A percentile compares a stretch with the other conserved stretches of the same genome.
Evolutionary conservation across 2,113 vertebrate species (phyloP).

Genomic region (Regulus satrapa): DNA sequence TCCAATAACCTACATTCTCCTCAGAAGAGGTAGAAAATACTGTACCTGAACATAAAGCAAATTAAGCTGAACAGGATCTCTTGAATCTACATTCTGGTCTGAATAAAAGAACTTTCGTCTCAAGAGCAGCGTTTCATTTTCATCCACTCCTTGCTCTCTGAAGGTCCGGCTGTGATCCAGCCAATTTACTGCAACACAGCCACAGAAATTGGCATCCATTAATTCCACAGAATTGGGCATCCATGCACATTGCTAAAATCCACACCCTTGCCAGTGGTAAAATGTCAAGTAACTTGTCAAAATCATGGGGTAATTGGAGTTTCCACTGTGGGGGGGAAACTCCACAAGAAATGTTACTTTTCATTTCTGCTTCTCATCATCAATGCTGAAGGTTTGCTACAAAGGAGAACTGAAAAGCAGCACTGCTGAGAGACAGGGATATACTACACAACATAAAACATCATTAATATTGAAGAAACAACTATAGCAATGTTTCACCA

Average conservation of each 20-base stretch:
- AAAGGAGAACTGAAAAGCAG: background rate
- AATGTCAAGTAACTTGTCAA: background rate
- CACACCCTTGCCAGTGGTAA: background rate
- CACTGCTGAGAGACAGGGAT: background rate
- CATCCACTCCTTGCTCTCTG: slow-evolving; percentile 95
- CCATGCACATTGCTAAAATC: fast-evolving
- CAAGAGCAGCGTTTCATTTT: slow-evolving; percentile 89
- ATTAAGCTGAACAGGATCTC: slow-evolving; percentile 97
- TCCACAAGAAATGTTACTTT: background rate
- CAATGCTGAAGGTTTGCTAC: background rate
- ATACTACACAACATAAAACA: background rate
- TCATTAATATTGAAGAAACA: background rate
- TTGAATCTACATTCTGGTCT: slow-evolving; percentile 96
- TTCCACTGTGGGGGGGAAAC: background rate
- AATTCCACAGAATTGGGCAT: no score
- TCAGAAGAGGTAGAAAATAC: background rate
- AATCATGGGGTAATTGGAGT: background rate
- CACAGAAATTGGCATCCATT: no score
- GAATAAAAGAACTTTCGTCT: slow-evolving; percentile 98
- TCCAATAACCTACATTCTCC: background rate
- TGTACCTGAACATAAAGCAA: slow-evolving; percentile 96
- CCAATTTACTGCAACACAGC: slow-evolving; percentile 87
- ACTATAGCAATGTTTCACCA: fast-evolving
- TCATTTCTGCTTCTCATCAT: background rate
- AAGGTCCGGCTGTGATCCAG: slow-evolving; percentile 96